These are phyloP conservation scores for Elephantulus edwardii DNA, from an alignment of 2,113 vertebrate species.

Conservation along the genomic window DNA sequence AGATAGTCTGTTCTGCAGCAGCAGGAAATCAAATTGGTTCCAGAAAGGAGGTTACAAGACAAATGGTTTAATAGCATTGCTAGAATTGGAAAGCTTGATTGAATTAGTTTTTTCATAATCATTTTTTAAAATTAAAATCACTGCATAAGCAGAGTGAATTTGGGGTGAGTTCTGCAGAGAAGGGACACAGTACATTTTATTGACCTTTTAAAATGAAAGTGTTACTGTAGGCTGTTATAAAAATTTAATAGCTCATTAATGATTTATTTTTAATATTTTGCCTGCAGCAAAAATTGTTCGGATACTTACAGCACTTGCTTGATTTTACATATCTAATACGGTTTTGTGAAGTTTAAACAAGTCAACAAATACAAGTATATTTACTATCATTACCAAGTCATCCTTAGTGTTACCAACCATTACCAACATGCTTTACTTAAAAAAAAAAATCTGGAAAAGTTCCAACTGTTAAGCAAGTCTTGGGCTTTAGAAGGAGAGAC, in stretches of 20 bases:
- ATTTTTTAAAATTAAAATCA: conserved; percentile 57
- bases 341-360: conserved; percentile 29
- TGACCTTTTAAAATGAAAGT: conserved; percentile 50
- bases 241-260: conserved; percentile 46
- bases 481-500: conserved; percentile 50
- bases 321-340: not conserved
- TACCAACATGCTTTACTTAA: conserved; percentile 53
- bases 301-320: not conserved
- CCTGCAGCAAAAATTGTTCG: conserved; percentile 27
- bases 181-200: conserved; percentile 51
- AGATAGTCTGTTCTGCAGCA: conserved; percentile 71
- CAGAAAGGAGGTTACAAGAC: conserved; percentile 70
- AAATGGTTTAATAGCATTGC: conserved; percentile 65
- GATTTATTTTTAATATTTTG: conserved; percentile 51
- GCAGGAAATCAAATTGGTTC: conserved; percentile 74
- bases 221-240: conserved; percentile 53
- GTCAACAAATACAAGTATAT: conserved; percentile 34
- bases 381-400: conserved; percentile 49
- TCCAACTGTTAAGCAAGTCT: conserved; percentile 24
- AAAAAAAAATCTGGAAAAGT: conserved; percentile 63
- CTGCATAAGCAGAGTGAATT: not conserved
- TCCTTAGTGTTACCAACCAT: conserved; percentile 44
- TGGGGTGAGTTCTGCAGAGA: not conserved
- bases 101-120: conserved; percentile 67
- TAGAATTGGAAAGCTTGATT: conserved; percentile 62